Evolutionary conservation across 53 echinoderm and acorn worm species (phyloP), one percentile per base, ranked within the genome.

Genomic region (Temnopleurus reevesii): DNA sequence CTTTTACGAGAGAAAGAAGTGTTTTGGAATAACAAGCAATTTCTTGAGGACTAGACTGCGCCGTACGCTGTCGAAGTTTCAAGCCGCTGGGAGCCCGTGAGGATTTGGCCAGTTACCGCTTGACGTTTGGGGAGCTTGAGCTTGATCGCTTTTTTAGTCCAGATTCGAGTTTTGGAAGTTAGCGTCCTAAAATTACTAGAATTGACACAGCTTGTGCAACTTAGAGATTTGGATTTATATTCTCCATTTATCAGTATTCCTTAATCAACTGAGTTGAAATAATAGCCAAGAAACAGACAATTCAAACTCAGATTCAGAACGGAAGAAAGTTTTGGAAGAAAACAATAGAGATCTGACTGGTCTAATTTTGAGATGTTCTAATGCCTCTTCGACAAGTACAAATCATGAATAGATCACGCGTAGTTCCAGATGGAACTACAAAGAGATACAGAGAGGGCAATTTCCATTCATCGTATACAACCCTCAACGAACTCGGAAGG

Each of bases 401-500:
- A 59, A 12, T 29, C 61, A 85, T 85, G 85, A 85, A 60, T 85
- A 59, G 57, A 85, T 85, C 85, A 25, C 91, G 92, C 31, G 86
- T 95, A 35, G 91, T 96, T 57, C 89, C 92, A 21, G 95, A 92
- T 81, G 96, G 91, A 58, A 93, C 92, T 77, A 95, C 95, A 30
- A 93, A 81, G 55, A 91, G 92, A 51, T 96, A 92, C 71, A 58
- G 95, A 71, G 93, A 95, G 7, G 94, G 92, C 8, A 94, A 97
- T 59, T 97, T 95, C 46, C 90, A 94, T 65, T 65, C 91, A 44
- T 91, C 90, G 2, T 97, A 94, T 59, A 35, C 91, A 9, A 92
- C 95, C 19, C 91, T 94, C 59, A 93, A 94, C 81, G 97, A 94
- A 66, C 93, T 97, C 7, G 97, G 97, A 89, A 95, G 97, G 97